A percentile compares a stretch with the other conserved stretches of the same genome.
phyloP scores from a whole-genome alignment of 1,140 invertebrate genomes.

The Lepidurus couesii region DNA sequence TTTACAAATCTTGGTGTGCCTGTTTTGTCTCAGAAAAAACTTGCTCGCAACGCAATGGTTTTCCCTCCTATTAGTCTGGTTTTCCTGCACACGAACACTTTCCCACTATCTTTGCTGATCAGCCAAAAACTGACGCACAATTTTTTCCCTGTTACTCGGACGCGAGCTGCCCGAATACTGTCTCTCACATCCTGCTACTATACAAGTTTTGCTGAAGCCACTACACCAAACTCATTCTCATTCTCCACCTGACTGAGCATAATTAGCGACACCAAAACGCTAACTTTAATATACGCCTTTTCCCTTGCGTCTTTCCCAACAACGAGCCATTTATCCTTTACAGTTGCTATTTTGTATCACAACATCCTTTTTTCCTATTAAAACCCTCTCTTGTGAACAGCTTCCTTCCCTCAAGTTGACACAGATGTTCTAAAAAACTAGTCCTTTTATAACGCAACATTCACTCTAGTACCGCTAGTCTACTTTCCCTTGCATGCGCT shows the following conservation, averaged over 20 bases:
- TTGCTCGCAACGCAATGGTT: not conserved
- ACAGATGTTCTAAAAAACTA: not conserved
- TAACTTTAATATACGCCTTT: not conserved
- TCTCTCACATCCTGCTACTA: not conserved
- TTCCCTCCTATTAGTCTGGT: not conserved
- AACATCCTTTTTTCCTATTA: too few relatives aligned
- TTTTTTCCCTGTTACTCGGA: not conserved
- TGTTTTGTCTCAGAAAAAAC: not conserved
- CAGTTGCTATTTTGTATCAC: too few relatives aligned
- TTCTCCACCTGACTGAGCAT: slow-evolving; percentile 10
- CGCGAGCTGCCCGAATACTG: not conserved
- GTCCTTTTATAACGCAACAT: not conserved
- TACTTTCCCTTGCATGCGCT: not conserved
- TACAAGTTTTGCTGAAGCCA: not conserved
- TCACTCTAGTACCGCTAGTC: not conserved
- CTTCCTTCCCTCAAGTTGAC: not conserved
- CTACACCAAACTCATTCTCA: not conserved
- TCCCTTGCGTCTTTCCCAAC: not conserved
- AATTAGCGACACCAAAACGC: not conserved
- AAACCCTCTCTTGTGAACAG: not conserved
- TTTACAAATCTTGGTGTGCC: not conserved
- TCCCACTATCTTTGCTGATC: not conserved
- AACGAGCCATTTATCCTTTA: too few relatives aligned
- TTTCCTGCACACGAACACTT: not conserved
- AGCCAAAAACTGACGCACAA: not conserved